phyloP scores from a whole-genome alignment of 2,888 invertebrate genomes.

The Ormia ochracea region DNA sequence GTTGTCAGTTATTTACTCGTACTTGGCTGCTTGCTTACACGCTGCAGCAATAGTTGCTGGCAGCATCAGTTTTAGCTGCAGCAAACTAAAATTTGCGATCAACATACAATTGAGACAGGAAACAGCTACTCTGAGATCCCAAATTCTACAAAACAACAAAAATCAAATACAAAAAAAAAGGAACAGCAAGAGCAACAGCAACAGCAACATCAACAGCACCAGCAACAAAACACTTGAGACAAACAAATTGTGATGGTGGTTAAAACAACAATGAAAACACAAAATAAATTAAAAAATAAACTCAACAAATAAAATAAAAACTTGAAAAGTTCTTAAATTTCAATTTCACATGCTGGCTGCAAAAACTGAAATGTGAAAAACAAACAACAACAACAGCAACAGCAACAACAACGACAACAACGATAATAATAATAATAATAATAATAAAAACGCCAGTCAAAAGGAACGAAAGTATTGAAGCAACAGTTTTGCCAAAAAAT shows the following conservation, averaged over 20 bases:
- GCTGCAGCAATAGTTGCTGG: slow-evolving; percentile 27
- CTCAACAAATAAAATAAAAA: slow-evolving; percentile 26
- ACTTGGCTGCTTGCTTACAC: background rate
- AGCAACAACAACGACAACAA: too few relatives aligned
- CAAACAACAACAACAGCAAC: too few relatives aligned
- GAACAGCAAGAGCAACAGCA: too few relatives aligned
- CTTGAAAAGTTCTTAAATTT: slow-evolving; percentile 63
- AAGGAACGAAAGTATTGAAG: slow-evolving; percentile 24
- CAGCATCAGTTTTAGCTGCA: slow-evolving; percentile 19
- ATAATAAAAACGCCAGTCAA: background rate
- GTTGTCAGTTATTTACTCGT: slow-evolving; percentile 55
- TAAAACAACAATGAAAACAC: slow-evolving; percentile 61
- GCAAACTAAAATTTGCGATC: slow-evolving; percentile 56
- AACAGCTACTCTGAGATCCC: slow-evolving; percentile 54
- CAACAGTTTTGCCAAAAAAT: slow-evolving; percentile 59
- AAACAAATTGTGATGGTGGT: slow-evolving; percentile 61
- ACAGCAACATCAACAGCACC: too few relatives aligned
- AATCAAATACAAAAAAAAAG: too few relatives aligned
- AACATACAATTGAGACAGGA: slow-evolving; percentile 61
- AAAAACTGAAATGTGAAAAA: background rate
- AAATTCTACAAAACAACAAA: slow-evolving; percentile 9
- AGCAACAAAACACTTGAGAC: slow-evolving; percentile 32
- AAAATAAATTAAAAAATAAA: slow-evolving; percentile 59
- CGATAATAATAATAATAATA: too few relatives aligned
- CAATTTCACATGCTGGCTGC: slow-evolving; percentile 55